Base-by-base conservation (phyloP, 2,113 vertebrate species). In the Syrrhaptes paradoxus region DNA sequence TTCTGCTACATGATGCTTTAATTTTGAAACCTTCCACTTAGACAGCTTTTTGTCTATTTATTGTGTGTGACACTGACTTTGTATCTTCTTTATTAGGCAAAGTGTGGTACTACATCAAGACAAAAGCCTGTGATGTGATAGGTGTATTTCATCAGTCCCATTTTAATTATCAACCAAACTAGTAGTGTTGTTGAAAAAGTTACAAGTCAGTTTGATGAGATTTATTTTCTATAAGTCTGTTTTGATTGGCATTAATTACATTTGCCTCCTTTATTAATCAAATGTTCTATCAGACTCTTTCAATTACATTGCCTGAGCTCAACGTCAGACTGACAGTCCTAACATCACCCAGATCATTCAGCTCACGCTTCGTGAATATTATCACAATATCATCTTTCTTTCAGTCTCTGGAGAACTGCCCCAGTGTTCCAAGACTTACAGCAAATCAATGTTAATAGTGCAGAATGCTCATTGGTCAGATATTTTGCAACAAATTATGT, bases 191-290 rank as follows among this genome's bases (percentile, higher is more conserved):
- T 45, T 84, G 34, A 52, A 81, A 94, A 74, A 74, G 4, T 6
- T 61, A 80, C 3, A 7, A 78, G 65, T 45, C 55, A 29, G 1
- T 77, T 86, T 74, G 51, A 74, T 77, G 43, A 77, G 36, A 77
- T 84, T 92, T 91, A 71, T 89, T 87, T 83, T 92, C 63, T 36
- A 41, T 77, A 93, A 95, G 20, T 6, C 13, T 8, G 10, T 89
- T 91, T 84, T 89, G 80, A 95, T 36, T 83, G 54, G 21, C 72
- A 49, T 86, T 72, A 94, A 81, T 89, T 91, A 58, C 89, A 88
- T 90, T 92, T 92, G 62, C 55, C 38, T 80, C 25, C 67, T 80
- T 96, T 94, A 90, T 92, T 92, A 94, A 86, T 88, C 67, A 58
- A 90, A 19, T 3, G 17, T 68, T 90, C 41, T 65, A 31, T 77